phyloP scores from a whole-genome alignment of 2,797 vertebrate genomes.

The Apogon hyalosoma region DNA sequence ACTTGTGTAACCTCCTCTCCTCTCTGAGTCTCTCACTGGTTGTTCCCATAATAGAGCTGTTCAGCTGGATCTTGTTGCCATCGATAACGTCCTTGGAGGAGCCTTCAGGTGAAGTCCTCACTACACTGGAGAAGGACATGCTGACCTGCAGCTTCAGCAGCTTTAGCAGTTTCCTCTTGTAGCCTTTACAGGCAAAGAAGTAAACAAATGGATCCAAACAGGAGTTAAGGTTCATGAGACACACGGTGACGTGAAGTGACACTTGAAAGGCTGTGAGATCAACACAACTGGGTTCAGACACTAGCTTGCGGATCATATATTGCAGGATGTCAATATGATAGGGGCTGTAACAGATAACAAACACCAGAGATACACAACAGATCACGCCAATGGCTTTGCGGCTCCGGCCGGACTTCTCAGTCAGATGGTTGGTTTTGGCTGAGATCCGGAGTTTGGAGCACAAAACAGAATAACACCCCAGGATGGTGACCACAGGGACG shows the following conservation, averaged over 20 bases:
- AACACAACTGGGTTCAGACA: conserved; percentile 75
- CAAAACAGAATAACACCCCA: conserved; percentile 91
- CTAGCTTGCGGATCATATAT: conserved; percentile 94
- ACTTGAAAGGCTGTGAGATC: conserved; percentile 90
- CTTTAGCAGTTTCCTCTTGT: conserved; percentile 93
- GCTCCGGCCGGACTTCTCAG: conserved; percentile 92
- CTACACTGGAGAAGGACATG: conserved; percentile 91
- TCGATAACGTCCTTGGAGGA: conserved; percentile 87
- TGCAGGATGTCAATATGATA: conserved; percentile 94
- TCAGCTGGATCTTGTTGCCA: conserved; percentile 77
- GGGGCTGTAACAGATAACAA: conserved; percentile 93
- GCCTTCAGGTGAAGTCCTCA: conserved; percentile 88
- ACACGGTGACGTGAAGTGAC: conserved; percentile 92
- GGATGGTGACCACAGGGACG: conserved; percentile 88
- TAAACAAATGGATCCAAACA: conserved; percentile 97
- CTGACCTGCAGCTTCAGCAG: conserved; percentile 90
- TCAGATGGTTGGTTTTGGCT: conserved; percentile 91
- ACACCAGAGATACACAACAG: conserved; percentile 93
- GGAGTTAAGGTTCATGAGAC: conserved; percentile 96
- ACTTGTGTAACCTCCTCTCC: conserved; percentile 31
- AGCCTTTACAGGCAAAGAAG: conserved; percentile 98
- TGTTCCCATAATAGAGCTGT: conserved; percentile 25
- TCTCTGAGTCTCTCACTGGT: conserved; percentile 43
- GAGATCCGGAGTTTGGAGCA: conserved; percentile 89
- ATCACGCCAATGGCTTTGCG: conserved; percentile 95